Conservation (phyloP, 2,113 vertebrate genomes). For the Dunckerocampus dactyliophorus region DNA sequence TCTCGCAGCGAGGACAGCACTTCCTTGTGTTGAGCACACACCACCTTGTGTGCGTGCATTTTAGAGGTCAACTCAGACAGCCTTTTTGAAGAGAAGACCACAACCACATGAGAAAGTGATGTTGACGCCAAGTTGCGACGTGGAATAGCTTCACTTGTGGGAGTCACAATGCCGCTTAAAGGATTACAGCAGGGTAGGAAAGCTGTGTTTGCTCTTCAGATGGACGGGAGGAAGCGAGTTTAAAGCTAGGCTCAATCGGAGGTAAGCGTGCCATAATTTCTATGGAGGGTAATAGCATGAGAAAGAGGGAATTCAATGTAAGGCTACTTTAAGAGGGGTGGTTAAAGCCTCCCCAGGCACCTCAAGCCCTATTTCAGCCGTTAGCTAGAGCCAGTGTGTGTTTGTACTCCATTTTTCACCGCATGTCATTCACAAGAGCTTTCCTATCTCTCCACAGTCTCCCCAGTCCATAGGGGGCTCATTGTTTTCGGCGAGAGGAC, state of each 20-base stretch:
- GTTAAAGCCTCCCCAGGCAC: constrained; percentile 45
- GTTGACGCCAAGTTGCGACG: constrained; percentile 6
- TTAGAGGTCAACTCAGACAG: constrained; percentile 3
- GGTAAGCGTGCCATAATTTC: constrained; percentile 31
- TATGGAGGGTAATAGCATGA: not conserved
- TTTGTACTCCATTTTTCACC: constrained; percentile 5
- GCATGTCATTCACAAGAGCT: constrained; percentile 2
- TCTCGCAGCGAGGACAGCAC: constrained; percentile 31
- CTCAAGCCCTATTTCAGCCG: constrained; percentile 61
- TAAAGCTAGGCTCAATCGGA: constrained; percentile 3
- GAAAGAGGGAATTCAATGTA: constrained; percentile 5
- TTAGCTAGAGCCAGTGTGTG: constrained; percentile 38
- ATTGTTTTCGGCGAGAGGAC: constrained; percentile 46
- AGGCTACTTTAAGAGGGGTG: constrained; percentile 43
- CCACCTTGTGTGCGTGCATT: constrained; percentile 1
- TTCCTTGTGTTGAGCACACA: constrained; percentile 52
- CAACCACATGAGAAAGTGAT: constrained; percentile 10
- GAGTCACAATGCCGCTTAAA: constrained; percentile 35
- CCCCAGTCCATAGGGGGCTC: constrained; percentile 7
- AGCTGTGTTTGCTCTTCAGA: constrained; percentile 23
- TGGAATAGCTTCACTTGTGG: constrained; percentile 19
- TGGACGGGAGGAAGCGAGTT: constrained; percentile 31
- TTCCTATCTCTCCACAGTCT: not conserved
- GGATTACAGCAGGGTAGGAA: constrained; percentile 39
- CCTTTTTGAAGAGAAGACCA: constrained; percentile 2